These are phyloP conservation scores for Resseliella maxima DNA, from an alignment of 2,888 invertebrate species.

Conservation along the genomic window DNA sequence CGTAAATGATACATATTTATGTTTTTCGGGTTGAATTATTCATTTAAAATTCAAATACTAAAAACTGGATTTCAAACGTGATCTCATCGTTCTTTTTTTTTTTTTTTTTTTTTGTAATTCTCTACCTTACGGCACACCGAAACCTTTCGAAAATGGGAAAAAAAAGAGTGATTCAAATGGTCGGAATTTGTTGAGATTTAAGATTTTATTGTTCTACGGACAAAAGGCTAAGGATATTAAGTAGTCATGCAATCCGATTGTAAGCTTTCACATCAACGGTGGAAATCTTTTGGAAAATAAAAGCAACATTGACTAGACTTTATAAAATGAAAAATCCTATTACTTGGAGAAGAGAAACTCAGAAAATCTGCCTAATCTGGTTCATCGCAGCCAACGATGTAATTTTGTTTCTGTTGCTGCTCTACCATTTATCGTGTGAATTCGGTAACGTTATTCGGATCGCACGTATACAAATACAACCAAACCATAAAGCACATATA, in stretches of 20 bases:
- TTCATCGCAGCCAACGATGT: background rate
- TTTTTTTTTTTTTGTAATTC: background rate
- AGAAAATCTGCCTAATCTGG: conserved; percentile 4
- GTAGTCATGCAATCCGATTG: background rate
- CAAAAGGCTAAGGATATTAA: conserved; percentile 29
- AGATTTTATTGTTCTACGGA: conserved; percentile 27
- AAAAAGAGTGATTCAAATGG: too few relatives aligned
- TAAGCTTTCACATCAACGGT: conserved; percentile 24
- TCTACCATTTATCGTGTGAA: background rate
- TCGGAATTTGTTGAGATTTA: background rate
- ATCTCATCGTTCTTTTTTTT: too few relatives aligned
- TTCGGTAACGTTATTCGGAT: background rate
- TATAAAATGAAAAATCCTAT: conserved; percentile 30
- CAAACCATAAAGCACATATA: background rate
- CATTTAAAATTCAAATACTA: background rate
- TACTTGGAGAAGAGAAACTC: background rate
- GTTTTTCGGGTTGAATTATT: background rate
- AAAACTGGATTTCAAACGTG: background rate
- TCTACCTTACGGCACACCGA: too few relatives aligned
- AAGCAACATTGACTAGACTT: background rate
- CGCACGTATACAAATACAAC: background rate
- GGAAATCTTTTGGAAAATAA: background rate
- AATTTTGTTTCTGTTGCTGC: background rate
- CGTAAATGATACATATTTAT: background rate
- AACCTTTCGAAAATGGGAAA: background rate